A percentile compares a stretch with the other conserved stretches of the same genome.
phyloP scores from a whole-genome alignment of 2,113 vertebrate genomes.

The Sporophila hypoxantha region DNA sequence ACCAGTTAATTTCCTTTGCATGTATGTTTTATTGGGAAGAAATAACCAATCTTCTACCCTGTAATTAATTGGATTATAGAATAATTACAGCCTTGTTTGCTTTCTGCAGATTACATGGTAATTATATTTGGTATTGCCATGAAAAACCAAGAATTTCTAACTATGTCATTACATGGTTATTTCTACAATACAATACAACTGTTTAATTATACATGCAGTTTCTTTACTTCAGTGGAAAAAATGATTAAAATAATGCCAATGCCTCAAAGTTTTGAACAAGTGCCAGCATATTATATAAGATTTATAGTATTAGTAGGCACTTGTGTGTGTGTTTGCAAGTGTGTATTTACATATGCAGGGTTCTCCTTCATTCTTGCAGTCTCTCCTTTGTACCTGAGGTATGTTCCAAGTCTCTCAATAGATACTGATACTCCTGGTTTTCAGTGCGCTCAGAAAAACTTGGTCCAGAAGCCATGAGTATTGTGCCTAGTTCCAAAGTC shows the following conservation, averaged over 20 bases:
- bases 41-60: conserved; percentile 63
- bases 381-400: not conserved
- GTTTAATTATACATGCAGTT: conserved; percentile 76
- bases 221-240: conserved; percentile 69
- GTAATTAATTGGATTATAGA: conserved; percentile 78
- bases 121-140: conserved; percentile 76
- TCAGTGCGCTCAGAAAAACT: not conserved
- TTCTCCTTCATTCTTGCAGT: not conserved
- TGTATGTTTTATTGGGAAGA: conserved; percentile 66
- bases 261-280: conserved; percentile 66
- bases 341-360: not conserved
- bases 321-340: not conserved
- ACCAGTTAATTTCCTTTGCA: conserved; percentile 32
- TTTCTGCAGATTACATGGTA: conserved; percentile 77
- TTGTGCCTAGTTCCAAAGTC: not conserved
- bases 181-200: conserved; percentile 73
- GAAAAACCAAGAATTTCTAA: conserved; percentile 77
- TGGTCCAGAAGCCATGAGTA: not conserved
- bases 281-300: conserved; percentile 56
- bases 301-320: conserved; percentile 24
- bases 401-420: not conserved
- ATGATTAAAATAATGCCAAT: conserved; percentile 74
- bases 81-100: conserved; percentile 76
- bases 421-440: not conserved
- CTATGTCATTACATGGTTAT: conserved; percentile 77